A percentile compares a stretch with the other conserved stretches of the same genome.
phyloP scores from a whole-genome alignment of 2,888 invertebrate species.

The Metopia argyrocephala region DNA sequence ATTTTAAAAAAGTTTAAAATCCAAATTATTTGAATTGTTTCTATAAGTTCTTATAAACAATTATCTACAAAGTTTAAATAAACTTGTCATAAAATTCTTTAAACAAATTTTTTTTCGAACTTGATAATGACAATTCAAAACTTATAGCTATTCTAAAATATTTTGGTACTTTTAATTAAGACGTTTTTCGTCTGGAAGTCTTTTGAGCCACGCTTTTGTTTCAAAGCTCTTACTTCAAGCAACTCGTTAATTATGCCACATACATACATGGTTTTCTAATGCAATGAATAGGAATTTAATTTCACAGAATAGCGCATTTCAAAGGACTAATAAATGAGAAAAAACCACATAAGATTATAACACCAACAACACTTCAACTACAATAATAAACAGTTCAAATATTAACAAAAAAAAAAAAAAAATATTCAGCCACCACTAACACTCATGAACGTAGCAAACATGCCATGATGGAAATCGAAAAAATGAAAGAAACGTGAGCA shows the following conservation, averaged over 20 bases:
- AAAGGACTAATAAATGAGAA: conserved; percentile 64
- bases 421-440: neutral
- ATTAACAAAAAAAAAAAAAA: conserved; percentile 9
- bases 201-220: no score
- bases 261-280: conserved; percentile 14
- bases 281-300: conserved; percentile 33
- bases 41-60: no score
- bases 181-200: no score
- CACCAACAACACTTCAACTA: neutral
- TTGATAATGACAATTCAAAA: no score
- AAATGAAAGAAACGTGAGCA: conserved; percentile 1
- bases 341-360: neutral
- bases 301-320: conserved; percentile 31
- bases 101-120: no score
- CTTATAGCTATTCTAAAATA: no score
- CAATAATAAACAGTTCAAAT: conserved; percentile 4
- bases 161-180: no score
- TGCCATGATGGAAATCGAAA: neutral
- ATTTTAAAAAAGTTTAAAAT: no score
- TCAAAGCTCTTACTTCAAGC: no score
- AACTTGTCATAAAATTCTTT: no score
- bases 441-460: conserved; percentile 14
- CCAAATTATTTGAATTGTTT: no score
- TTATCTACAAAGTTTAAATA: no score
- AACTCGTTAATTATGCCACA: conserved; percentile 19